phyloP scores from a whole-genome alignment of 2,113 vertebrate genomes.

The Rana temporaria region DNA sequence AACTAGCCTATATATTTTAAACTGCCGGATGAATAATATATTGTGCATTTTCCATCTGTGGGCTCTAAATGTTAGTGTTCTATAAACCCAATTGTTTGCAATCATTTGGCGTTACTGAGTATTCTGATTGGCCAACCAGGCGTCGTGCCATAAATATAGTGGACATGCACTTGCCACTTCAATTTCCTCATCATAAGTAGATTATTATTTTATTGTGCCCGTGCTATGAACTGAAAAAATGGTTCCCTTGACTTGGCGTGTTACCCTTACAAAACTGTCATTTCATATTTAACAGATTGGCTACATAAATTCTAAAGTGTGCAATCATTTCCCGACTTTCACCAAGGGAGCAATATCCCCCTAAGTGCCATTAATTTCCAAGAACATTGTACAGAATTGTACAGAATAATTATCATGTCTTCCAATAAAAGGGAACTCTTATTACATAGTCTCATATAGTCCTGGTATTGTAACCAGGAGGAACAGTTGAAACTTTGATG shows the following conservation, averaged over 20 bases:
- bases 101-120: conserved; percentile 22
- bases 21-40: conserved; percentile 32
- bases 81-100: conserved; percentile 9
- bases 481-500: too few species aligned
- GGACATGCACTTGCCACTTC: conserved; percentile 9
- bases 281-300: conserved; percentile 29
- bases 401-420: conserved; percentile 4
- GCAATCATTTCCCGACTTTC: conserved; percentile 1
- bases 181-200: neutral
- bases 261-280: conserved; percentile 1
- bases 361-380: neutral
- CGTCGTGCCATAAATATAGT: conserved; percentile 23
- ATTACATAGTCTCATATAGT: too few species aligned
- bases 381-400: neutral
- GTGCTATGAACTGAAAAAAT: neutral
- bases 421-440: neutral
- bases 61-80: conserved; percentile 2
- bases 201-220: conserved; percentile 16
- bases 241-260: neutral
- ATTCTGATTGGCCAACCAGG: conserved; percentile 15
- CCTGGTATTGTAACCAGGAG: too few species aligned
- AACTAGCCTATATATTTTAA: conserved; percentile 43
- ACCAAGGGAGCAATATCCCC: neutral
- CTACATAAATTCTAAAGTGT: neutral
- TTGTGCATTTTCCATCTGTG: conserved; percentile 35